Evolutionary conservation across 2,888 invertebrate genomes (phyloP).

Genomic region (Metopia argyrocephala): DNA sequence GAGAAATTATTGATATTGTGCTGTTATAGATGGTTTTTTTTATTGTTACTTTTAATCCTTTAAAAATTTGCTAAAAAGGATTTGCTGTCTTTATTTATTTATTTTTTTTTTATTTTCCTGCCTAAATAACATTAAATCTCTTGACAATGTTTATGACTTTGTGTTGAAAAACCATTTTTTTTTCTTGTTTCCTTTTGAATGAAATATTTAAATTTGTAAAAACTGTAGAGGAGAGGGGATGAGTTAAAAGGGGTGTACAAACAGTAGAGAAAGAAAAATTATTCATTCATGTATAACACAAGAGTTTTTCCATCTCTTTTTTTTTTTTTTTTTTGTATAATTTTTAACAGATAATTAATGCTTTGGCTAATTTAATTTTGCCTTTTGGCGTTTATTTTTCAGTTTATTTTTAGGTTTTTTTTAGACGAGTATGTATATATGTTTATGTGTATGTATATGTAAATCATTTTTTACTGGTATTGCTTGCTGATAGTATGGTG

Average conservation of each 20-base stretch:
- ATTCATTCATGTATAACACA: background rate
- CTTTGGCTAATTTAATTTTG: conserved; percentile 5
- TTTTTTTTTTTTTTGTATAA: no score
- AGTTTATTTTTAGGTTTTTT: background rate
- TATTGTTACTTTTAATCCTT: background rate
- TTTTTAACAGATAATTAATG: conserved; percentile 4
- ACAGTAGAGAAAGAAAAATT: background rate
- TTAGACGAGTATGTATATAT: no score
- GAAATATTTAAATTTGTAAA: background rate
- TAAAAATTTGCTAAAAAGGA: background rate
- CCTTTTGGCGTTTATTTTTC: background rate
- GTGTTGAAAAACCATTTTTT: background rate
- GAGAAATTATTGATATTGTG: background rate
- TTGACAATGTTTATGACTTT: background rate
- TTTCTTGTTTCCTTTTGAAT: no score
- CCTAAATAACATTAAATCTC: background rate
- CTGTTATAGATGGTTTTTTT: no score
- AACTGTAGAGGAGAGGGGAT: no score
- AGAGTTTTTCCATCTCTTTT: background rate
- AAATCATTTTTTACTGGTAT: background rate
- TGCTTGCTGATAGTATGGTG: background rate
- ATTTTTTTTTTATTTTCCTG: no score
- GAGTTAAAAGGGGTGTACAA: background rate
- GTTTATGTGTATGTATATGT: no score
- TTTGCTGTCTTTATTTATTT: no score